Base-by-base conservation (phyloP, 2,797 vertebrate genomes). In the Poliocrania exsul region DNA sequence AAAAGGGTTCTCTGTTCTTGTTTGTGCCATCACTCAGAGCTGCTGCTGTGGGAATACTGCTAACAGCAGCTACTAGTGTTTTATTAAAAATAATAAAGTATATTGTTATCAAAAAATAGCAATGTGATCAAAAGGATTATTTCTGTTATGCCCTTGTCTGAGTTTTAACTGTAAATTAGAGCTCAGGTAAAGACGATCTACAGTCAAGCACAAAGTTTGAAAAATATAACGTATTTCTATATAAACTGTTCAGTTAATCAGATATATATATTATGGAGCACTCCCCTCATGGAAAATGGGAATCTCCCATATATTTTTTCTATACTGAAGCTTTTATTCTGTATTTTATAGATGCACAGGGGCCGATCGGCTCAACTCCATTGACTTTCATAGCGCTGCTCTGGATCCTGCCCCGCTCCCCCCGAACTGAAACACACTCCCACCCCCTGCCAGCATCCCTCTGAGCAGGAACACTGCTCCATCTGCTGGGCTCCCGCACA, bases 401-500 rank as follows among this genome's bases (percentile, higher is more conserved):
- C 66, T 8, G 75, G 60, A 40, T 49, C n/a, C 25, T 5, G 81
- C 71, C 80, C 47, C 10, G 5, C 71, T 72, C 66, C 74, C 57
- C 67, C 5, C 2, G 23, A 37, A 0, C 10, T 0, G 29, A 51
- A 62, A 31, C 50, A 0, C 56, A 0, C 42, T 6, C 9, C 15
- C 17, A 8, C 0, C 9, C 8, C 28, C 37, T 2, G 46, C 35
- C 12, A 4, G 56, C 56, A 80, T 28, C 47, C 44, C 44, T 31
- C 16, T 31, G 94, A 57, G 5, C 89, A 97, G 96, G 93, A 85
- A 16, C 93, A 71, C 90, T 88, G 66, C 88, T 90, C 98, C 98
- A 98, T 97, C 98, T 98, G 92, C 97, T 97, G 98, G 95, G 71
- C 81, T 16, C 33, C 28, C 0, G 13, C 70, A 37, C 88, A 81